Evolutionary conservation across 1,140 invertebrate species (phyloP), one percentile per base, ranked within the genome.

Genomic region (Leucophenga varia): DNA sequence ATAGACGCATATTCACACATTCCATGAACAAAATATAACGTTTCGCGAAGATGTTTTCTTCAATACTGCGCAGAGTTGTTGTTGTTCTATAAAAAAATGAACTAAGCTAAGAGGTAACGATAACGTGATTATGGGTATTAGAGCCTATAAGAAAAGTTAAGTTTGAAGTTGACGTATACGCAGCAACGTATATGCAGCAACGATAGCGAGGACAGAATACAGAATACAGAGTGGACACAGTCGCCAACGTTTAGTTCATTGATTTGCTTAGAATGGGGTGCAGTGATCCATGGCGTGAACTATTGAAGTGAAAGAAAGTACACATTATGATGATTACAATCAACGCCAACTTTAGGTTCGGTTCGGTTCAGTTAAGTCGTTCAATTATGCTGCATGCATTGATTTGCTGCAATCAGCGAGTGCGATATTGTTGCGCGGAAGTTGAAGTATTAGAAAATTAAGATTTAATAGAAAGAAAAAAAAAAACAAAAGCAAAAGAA

Each of bases 231-330:
- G 18, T 25, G n/a, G n/a, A n/a, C 35, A 4, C 18, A 22, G 25
- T 35, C 4, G 9, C 12, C 40, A 36, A 14, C 43, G 22, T 25
- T 6, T 25, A 6, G 22, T 10, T 25, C 10, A 25, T 25, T 37
- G 32, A 20, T 53, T 59, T n/a, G 12, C n/a, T 9, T 16, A 31
- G 42, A 30, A 18, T 17, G 14, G 9, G 25, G 25, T 3, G 13
- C 53, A 45, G 21, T 61, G 59, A 63, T 59, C 59, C 63, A 47
- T 63, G 64, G 63, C 64, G 63, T 68, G 63, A 67, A 63, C 64
- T 63, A 63, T 67, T 68, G 48, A 63, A 63, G 63, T 67, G 63
- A 68, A 67, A 68, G 59, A 63, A 64, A 63, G 64, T 64, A 68
- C 63, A 67, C 54, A 68, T 67, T 67, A 55, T 63, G 59, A 51